Evolutionary conservation across 2,888 invertebrate genomes (phyloP), one percentile per base, ranked within the genome.

Genomic region (Meloe dianella): DNA sequence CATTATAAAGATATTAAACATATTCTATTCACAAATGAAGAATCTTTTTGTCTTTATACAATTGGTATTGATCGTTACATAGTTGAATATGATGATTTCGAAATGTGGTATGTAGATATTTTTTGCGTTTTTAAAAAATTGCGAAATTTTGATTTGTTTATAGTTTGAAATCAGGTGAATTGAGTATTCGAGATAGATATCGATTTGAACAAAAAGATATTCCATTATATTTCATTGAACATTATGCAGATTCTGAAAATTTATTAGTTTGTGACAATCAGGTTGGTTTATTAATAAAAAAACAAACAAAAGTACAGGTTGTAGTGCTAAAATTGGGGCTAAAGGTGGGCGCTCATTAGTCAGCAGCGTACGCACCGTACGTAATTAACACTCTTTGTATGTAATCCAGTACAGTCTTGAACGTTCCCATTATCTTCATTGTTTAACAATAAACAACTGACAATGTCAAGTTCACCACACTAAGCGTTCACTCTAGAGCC

Each of bases 241-340:
- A 74, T 66, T 68, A 1, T 63, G 64, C 29, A 68, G 10, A 68
- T 59, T 54, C 65, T 51, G 76, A 74, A 29, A 80, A 78, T 74
- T 84, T 92, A 63, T 81, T 91, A 1, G 80, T 89, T 12, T 86
- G 89, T 14, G 90, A 89, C 80, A 87, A 90, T 77, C 88, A 89
- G 85, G 90, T 89, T 32, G 61, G 9, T 54, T 63, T n/a, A n/a
- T n/a, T n/a, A n/a, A n/a, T n/a, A n/a, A n/a, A n/a, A n/a, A n/a
- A n/a, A n/a, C n/a, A n/a, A n/a, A n/a, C n/a, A n/a, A n/a, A n/a
- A n/a, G n/a, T n/a, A n/a, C n/a, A n/a, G n/a, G n/a, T n/a, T n/a
- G n/a, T n/a, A n/a, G n/a, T n/a, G n/a, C n/a, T n/a, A n/a, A n/a
- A n/a, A n/a, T n/a, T n/a, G n/a, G n/a, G n/a, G n/a, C n/a, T n/a